Conservation (phyloP, 2,113 vertebrate species). For the Pandion haliaetus region DNA sequence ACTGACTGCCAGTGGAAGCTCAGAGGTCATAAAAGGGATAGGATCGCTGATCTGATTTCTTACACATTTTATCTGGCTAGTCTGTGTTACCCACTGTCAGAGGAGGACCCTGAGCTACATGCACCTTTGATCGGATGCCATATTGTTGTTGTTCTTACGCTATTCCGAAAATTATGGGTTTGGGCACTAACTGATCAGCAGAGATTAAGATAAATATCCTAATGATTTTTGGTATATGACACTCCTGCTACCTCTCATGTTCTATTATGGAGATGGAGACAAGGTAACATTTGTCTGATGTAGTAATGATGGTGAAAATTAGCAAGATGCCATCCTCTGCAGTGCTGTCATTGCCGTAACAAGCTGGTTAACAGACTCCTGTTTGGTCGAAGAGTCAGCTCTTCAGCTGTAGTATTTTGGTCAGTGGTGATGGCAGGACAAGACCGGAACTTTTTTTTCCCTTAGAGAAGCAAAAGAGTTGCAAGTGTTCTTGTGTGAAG, state of each 20-base stretch:
- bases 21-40: background rate
- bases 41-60: too few species aligned
- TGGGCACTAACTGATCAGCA: background rate
- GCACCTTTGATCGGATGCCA: background rate
- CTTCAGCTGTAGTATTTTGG: background rate
- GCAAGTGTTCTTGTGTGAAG: background rate
- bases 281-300: background rate
- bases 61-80: background rate
- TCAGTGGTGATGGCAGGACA: background rate
- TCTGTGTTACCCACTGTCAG: background rate
- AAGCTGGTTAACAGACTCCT: background rate
- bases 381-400: background rate
- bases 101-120: background rate
- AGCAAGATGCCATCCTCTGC: background rate
- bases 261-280: background rate
- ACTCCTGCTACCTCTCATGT: background rate
- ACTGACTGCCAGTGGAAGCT: background rate
- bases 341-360: background rate
- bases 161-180: background rate
- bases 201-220: background rate
- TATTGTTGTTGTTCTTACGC: background rate
- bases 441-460: background rate
- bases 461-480: too few species aligned
- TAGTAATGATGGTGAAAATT: background rate
- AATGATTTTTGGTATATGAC: background rate